A percentile compares a stretch with the other conserved stretches of the same genome.
Conservation (phyloP, 2,797 vertebrate genomes). For the Neosalanx taihuensis region DNA sequence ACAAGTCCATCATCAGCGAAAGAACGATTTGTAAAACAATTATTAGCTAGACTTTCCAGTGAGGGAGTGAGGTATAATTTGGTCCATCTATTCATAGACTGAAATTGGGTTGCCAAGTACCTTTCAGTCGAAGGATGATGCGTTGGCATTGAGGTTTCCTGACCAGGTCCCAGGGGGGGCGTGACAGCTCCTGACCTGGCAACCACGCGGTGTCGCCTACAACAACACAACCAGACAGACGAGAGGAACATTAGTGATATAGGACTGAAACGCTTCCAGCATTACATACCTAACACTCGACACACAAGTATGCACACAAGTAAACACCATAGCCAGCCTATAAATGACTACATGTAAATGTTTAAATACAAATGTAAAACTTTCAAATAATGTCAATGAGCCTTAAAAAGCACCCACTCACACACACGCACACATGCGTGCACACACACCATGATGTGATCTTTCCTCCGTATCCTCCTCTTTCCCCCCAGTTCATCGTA, state of each 20-base stretch:
- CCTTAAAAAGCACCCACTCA: not conserved
- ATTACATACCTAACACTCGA: not conserved
- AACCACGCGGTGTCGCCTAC: conserved; percentile 83
- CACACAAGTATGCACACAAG: not conserved
- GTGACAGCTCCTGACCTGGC: conserved; percentile 76
- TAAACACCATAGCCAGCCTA: not conserved
- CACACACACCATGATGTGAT: conserved; percentile 15
- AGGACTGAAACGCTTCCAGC: not conserved
- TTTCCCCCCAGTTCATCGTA: conserved; percentile 7
- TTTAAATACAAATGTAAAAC: not conserved
- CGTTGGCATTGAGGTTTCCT: conserved; percentile 80
- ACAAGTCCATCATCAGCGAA: too few relatives aligned
- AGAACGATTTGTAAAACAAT: too few relatives aligned
- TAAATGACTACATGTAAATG: not conserved
- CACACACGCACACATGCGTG: not conserved
- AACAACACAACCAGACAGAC: not conserved
- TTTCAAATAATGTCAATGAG: not conserved
- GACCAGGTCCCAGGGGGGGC: conserved; percentile 88
- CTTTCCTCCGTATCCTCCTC: conserved; percentile 13
- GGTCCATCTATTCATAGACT: not conserved
- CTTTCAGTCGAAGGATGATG: conserved; percentile 77
- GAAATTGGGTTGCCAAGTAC: conserved; percentile 39
- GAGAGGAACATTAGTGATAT: not conserved
- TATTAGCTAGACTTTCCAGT: too few relatives aligned
- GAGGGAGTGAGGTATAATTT: too few relatives aligned